Evolutionary conservation across 2,113 vertebrate species (phyloP).

Genomic region (Larimichthys polyactis): DNA sequence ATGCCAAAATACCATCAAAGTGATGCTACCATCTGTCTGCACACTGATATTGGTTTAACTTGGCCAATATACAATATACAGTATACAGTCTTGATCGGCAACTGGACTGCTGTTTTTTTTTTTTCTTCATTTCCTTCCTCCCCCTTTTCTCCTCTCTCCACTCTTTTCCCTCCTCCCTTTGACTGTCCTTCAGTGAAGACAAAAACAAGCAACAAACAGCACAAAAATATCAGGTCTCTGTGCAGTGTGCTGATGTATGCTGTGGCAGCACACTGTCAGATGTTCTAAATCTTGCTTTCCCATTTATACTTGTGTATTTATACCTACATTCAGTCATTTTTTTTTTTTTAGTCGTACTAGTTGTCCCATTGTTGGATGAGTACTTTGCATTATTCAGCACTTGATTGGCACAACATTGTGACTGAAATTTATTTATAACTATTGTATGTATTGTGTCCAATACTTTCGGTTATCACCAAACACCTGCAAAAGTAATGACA

Average conservation of each 20-base stretch:
- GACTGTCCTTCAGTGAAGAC: neutral
- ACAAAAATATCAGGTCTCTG: neutral
- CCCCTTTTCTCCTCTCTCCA: neutral
- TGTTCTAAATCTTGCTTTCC: neutral
- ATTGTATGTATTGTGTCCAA: neutral
- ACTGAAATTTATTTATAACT: neutral
- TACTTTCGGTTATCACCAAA: neutral
- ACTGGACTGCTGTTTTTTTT: neutral
- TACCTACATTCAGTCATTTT: no score
- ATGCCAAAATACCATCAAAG: conserved; percentile 67
- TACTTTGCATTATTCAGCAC: no score
- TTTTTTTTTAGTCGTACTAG: conserved; percentile 4
- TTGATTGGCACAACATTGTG: neutral
- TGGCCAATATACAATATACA: neutral
- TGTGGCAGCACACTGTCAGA: neutral
- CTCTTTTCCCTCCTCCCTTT: neutral
- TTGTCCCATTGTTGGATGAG: neutral
- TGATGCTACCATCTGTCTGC: conserved; percentile 48
- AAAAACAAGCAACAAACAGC: neutral
- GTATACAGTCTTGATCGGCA: neutral
- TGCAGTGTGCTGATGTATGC: neutral
- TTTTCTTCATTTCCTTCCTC: neutral
- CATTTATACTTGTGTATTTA: neutral
- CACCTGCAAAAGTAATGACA: neutral
- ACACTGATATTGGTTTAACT: conserved; percentile 33